Evolutionary conservation across 2,888 invertebrate genomes (phyloP).

Genomic region (Lithophane semibrunnea): DNA sequence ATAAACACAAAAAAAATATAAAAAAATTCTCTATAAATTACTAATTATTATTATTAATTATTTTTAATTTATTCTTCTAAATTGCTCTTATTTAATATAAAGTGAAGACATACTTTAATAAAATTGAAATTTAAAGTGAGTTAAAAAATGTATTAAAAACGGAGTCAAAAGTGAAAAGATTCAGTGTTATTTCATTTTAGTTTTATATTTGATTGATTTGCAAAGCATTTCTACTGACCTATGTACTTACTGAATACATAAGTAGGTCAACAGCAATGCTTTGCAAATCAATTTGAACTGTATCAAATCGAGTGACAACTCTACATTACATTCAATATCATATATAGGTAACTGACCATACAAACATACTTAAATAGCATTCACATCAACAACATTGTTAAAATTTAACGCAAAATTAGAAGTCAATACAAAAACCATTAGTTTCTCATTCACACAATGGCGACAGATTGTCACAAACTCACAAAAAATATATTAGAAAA

Average conservation of each 20-base stretch:
- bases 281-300: slow-evolving; percentile 4
- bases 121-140: too few relatives aligned
- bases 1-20: too few relatives aligned
- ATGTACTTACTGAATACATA: too few relatives aligned
- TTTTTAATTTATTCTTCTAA: too few relatives aligned
- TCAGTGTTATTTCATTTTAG: not conserved
- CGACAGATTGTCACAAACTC: slow-evolving; percentile 53
- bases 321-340: slow-evolving; percentile 9
- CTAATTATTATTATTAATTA: too few relatives aligned
- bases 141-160: too few relatives aligned
- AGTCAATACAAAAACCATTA: slow-evolving; percentile 58
- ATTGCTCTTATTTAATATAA: too few relatives aligned
- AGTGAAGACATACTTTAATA: too few relatives aligned
- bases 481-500: slow-evolving; percentile 39
- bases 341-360: slow-evolving; percentile 32
- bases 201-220: too few relatives aligned
- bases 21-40: too few relatives aligned
- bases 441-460: slow-evolving; percentile 30
- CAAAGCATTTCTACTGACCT: too few relatives aligned
- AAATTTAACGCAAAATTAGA: slow-evolving; percentile 67
- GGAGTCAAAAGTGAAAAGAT: too few relatives aligned
- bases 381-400: slow-evolving; percentile 50
- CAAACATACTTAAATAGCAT: slow-evolving; percentile 8
- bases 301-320: slow-evolving; percentile 26
- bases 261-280: not conserved